Conservation (phyloP, 2,888 invertebrate species). For the Thysanoteuthis rhombus region DNA sequence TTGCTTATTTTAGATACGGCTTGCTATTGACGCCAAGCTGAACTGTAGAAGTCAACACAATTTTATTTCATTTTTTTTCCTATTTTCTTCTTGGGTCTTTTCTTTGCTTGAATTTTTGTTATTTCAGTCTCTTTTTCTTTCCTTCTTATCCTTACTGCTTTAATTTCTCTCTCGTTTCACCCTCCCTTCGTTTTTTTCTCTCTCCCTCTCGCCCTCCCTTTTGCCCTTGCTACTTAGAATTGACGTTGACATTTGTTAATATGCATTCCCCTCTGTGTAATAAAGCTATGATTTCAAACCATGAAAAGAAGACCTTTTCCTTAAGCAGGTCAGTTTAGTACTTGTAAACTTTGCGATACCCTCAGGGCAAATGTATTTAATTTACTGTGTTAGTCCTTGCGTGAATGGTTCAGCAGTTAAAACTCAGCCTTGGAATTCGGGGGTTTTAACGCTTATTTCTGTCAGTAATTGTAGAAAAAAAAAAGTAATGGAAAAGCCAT, state of each 20-base stretch:
- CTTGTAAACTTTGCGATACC: conserved; percentile 12
- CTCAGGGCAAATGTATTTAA: neutral
- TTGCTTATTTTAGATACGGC: neutral
- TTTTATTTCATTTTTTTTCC: neutral
- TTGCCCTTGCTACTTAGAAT: neutral
- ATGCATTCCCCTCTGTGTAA: neutral
- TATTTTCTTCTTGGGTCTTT: neutral
- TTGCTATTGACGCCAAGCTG: neutral
- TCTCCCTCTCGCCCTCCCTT: neutral
- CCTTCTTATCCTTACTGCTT: neutral
- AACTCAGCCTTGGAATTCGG: neutral
- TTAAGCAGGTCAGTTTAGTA: neutral
- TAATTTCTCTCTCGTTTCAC: neutral
- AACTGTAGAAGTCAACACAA: neutral
- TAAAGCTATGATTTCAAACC: neutral
- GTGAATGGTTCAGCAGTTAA: neutral
- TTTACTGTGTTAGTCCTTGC: neutral
- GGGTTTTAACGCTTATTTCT: neutral
- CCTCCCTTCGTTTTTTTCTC: neutral
- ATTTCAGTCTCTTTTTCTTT: neutral
- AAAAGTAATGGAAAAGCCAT: too few species aligned
- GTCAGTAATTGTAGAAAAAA: too few species aligned
- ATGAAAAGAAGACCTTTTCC: neutral
- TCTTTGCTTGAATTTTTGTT: neutral
- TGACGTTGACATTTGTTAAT: neutral